phyloP scores from a whole-genome alignment of 2,888 invertebrate species.

The Pemphredon lugubris region DNA sequence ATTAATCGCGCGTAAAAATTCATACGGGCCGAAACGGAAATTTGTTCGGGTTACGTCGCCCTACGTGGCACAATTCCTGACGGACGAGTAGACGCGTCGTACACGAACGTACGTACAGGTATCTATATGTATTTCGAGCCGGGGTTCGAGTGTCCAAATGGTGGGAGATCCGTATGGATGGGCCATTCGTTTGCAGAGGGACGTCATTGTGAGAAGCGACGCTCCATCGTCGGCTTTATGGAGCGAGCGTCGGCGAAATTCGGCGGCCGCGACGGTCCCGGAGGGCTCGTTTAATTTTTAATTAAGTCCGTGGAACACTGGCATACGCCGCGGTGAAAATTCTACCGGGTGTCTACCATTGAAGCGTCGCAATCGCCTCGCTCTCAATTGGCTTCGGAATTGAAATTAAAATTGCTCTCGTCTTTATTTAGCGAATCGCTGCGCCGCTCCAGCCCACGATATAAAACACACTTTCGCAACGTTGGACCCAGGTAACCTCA shows the following conservation, averaged over 20 bases:
- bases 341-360: slow-evolving; percentile 48
- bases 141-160: slow-evolving; percentile 23
- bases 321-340: slow-evolving; percentile 34
- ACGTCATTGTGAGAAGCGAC: slow-evolving; percentile 44
- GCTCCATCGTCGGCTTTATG: slow-evolving; percentile 49
- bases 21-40: not conserved
- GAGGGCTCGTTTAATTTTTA: slow-evolving; percentile 67
- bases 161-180: slow-evolving; percentile 32
- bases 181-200: slow-evolving; percentile 49
- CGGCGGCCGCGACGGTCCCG: slow-evolving; percentile 55
- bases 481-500: not conserved
- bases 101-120: not conserved
- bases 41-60: slow-evolving; percentile 13
- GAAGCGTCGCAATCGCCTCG: slow-evolving; percentile 22
- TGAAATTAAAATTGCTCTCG: slow-evolving; percentile 8
- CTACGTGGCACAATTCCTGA: slow-evolving; percentile 17
- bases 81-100: slow-evolving; percentile 17
- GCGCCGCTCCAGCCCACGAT: not conserved
- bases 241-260: slow-evolving; percentile 57
- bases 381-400: slow-evolving; percentile 12
- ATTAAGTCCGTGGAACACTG: slow-evolving; percentile 54
- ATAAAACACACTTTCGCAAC: too few relatives aligned
- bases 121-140: slow-evolving; percentile 7
- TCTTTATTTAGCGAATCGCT: not conserved
- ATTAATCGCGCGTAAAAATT: slow-evolving; percentile 16